Conservation (phyloP, 2,113 vertebrate genomes). For the Leptobrachium leishanense region DNA sequence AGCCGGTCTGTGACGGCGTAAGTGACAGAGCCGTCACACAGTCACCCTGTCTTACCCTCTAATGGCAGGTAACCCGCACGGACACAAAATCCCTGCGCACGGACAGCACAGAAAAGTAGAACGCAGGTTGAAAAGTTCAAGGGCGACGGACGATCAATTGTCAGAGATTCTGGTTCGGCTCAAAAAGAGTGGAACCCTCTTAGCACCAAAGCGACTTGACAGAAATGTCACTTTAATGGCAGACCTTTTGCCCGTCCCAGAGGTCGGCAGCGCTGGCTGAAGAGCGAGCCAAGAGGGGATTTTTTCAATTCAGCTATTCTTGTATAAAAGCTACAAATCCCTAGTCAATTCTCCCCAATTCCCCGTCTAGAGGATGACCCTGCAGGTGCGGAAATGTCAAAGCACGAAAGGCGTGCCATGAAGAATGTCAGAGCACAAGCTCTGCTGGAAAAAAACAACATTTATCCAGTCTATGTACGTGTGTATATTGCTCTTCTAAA, state of each 20-base stretch:
- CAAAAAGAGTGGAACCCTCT: not conserved
- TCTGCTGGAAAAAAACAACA: too few species aligned
- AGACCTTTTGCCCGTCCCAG: not conserved
- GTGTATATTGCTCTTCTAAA: too few species aligned
- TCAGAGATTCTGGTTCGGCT: not conserved
- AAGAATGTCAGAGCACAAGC: too few species aligned
- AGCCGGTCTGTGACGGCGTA: slow-evolving; percentile 23
- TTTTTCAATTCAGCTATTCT: not conserved
- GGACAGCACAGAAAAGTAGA: not conserved
- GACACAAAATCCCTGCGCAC: slow-evolving; percentile 21
- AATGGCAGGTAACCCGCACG: slow-evolving; percentile 24
- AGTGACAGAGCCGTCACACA: slow-evolving; percentile 20
- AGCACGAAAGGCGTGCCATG: too few species aligned
- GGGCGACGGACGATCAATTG: not conserved
- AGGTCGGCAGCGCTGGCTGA: too few species aligned
- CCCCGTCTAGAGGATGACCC: too few species aligned
- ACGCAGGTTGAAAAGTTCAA: slow-evolving; percentile 28
- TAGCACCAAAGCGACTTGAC: not conserved
- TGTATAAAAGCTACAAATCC: too few species aligned
- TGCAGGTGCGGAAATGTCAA: too few species aligned
- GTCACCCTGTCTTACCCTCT: slow-evolving; percentile 31
- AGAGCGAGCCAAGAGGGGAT: not conserved
- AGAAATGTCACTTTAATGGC: slow-evolving; percentile 3
- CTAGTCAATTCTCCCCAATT: too few species aligned
- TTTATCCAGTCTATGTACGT: too few species aligned